These are phyloP conservation scores for Mesoligia furuncula DNA, from an alignment of 2,888 invertebrate genomes.

Conservation along the genomic window DNA sequence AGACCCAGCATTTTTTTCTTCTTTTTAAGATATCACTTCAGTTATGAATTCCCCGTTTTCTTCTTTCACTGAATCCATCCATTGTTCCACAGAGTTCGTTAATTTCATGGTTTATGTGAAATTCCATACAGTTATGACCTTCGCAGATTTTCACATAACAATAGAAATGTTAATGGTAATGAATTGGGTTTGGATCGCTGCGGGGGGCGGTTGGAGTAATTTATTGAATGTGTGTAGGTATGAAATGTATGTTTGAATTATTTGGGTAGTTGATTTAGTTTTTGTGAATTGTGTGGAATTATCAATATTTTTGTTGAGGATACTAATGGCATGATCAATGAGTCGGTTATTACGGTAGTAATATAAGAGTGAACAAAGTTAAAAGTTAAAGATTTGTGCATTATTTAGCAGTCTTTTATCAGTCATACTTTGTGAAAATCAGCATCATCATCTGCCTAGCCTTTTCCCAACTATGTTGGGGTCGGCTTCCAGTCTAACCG, in stretches of 20 bases:
- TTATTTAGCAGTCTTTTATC: too few species aligned
- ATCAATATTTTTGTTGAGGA: not conserved
- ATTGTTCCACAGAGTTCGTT: not conserved
- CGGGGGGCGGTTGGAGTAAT: slow-evolving; percentile 6
- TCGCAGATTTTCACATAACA: slow-evolving; percentile 19
- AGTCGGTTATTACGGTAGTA: not conserved
- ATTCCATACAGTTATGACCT: slow-evolving; percentile 32
- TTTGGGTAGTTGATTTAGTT: not conserved
- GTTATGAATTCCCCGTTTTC: not conserved
- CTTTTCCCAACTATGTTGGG: too few species aligned
- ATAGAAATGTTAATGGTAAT: slow-evolving; percentile 56
- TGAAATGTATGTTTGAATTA: not conserved
- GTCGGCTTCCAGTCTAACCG: too few species aligned
- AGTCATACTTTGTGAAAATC: too few species aligned
- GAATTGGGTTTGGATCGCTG: slow-evolving; percentile 24
- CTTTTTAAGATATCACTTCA: not conserved
- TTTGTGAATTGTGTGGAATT: not conserved
- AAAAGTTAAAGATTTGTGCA: too few species aligned
- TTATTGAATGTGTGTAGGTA: slow-evolving; percentile 10
- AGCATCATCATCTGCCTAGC: too few species aligned
- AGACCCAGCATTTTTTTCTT: not conserved
- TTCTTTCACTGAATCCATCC: not conserved
- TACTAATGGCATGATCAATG: not conserved
- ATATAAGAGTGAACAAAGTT: not conserved
- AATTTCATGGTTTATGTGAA: slow-evolving; percentile 24